Evolutionary conservation across 2,888 invertebrate species (phyloP), one percentile per base, ranked within the genome.

Genomic region (Diaperis boleti): DNA sequence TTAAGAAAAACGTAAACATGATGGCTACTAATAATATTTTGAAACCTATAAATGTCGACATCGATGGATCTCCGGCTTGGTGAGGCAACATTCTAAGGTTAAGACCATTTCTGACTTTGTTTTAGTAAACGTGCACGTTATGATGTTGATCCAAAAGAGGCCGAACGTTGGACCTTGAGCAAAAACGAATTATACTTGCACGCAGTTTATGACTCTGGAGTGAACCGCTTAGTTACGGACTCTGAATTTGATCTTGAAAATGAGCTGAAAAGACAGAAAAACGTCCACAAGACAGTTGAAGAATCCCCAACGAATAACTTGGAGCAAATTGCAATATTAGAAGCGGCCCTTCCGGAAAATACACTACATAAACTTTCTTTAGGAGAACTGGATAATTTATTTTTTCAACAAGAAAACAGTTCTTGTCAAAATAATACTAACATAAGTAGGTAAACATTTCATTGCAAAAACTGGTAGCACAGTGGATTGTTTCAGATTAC

Each of bases 401-500:
- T 47, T 6, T n/a, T 17, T 7, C 18, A 17, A 41, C 41, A 41
- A 14, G 4, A 7, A 10, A 2, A 14, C n/a, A 17, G 3, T n/a
- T 15, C 26, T 26, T 26, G 3, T 26, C 26, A 26, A 26, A 44
- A 44, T 29, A 69, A 65, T 49, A 67, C 71, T 62, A 75, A 70
- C 70, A 77, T 72, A 59, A 76, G 76, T 75, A 72, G 59, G 66
- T n/a, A n/a, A n/a, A n/a, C n/a, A n/a, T n/a, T n/a, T n/a, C n/a
- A n/a, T n/a, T n/a, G n/a, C n/a, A n/a, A n/a, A n/a, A n/a, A n/a
- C n/a, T n/a, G n/a, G n/a, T n/a, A n/a, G n/a, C n/a, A n/a, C n/a
- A n/a, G n/a, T n/a, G n/a, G n/a, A n/a, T 76, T 62, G 76, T 82
- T 69, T 78, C 79, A 83, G 89, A 93, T 79, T 85, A 89, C 42